These are phyloP conservation scores for Drosophila bipectinata DNA, from an alignment of 1,140 invertebrate species.

Conservation along the genomic window DNA sequence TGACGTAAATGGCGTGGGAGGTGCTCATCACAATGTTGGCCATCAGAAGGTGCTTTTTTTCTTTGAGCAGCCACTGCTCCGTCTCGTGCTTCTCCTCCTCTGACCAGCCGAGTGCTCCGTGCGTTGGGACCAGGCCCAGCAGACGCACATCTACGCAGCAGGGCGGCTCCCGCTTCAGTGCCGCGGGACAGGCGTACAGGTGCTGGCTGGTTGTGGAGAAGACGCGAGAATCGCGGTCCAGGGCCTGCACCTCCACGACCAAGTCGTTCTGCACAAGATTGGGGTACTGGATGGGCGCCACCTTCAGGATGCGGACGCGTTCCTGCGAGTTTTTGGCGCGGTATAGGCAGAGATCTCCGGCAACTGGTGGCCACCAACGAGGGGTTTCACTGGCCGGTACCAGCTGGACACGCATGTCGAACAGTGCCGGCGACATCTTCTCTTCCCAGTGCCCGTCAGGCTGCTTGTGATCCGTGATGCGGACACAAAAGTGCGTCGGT, in stretches of 20 bases:
- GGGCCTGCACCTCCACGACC: slow-evolving; percentile 38
- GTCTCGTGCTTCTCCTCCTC: not conserved
- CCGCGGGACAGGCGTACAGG: slow-evolving; percentile 38
- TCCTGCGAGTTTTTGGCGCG: slow-evolving; percentile 11
- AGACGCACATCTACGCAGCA: slow-evolving; percentile 46
- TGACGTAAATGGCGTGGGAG: slow-evolving; percentile 3
- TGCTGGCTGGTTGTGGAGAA: slow-evolving; percentile 18
- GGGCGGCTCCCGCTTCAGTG: not conserved
- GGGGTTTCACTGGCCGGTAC: not conserved
- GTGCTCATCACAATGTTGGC: slow-evolving; percentile 1
- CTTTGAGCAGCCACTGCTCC: not conserved
- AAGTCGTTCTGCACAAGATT: slow-evolving; percentile 29
- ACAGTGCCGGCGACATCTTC: not conserved
- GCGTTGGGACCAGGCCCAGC: not conserved
- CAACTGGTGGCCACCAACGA: slow-evolving; percentile 53
- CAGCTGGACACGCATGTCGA: slow-evolving; percentile 32
- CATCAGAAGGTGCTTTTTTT: not conserved
- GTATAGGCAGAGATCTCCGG: slow-evolving; percentile 34
- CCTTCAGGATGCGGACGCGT: slow-evolving; percentile 50
- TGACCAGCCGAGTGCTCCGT: slow-evolving; percentile 5
- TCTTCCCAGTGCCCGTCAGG: slow-evolving; percentile 14
- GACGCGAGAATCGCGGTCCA: slow-evolving; percentile 52
- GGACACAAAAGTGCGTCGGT: slow-evolving; percentile 50
- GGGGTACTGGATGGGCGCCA: slow-evolving; percentile 27
- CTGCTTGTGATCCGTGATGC: slow-evolving; percentile 43